phyloP scores from a whole-genome alignment of 1,140 invertebrate species.

The Nymphalis io region DNA sequence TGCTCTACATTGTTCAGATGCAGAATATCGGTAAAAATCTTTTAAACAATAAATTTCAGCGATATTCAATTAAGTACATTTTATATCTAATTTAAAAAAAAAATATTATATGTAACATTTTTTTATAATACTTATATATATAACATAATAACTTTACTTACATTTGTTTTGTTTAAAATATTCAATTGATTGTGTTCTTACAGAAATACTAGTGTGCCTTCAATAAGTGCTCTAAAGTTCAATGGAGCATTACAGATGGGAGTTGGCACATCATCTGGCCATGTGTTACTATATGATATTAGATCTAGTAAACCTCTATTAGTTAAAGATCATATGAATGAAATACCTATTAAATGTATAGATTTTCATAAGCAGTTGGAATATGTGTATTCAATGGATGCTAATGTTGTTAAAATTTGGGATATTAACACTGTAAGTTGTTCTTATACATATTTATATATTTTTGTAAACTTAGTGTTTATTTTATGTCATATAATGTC shows the following conservation, averaged over 20 bases:
- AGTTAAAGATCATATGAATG: constrained; percentile 97
- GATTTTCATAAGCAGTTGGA: constrained; percentile 92
- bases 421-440: constrained; percentile 90
- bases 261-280: constrained; percentile 96
- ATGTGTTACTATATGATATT: constrained; percentile 97
- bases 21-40: constrained; percentile 64
- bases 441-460: neutral
- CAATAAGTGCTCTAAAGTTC: constrained; percentile 90
- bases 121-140: too few species aligned
- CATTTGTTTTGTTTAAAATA: neutral
- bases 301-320: constrained; percentile 93
- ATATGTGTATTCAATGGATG: constrained; percentile 95
- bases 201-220: constrained; percentile 85
- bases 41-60: too few species aligned
- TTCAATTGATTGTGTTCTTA: constrained; percentile 30
- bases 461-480: too few species aligned
- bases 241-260: constrained; percentile 92
- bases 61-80: neutral
- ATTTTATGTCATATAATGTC: too few species aligned
- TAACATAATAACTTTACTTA: neutral
- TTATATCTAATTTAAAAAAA: too few species aligned
- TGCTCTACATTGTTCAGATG: constrained; percentile 84
- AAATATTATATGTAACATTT: too few species aligned
- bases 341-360: constrained; percentile 93
- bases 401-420: constrained; percentile 97